Evolutionary conservation across 2,113 vertebrate species (phyloP).

Genomic region (Osmerus eperlanus): DNA sequence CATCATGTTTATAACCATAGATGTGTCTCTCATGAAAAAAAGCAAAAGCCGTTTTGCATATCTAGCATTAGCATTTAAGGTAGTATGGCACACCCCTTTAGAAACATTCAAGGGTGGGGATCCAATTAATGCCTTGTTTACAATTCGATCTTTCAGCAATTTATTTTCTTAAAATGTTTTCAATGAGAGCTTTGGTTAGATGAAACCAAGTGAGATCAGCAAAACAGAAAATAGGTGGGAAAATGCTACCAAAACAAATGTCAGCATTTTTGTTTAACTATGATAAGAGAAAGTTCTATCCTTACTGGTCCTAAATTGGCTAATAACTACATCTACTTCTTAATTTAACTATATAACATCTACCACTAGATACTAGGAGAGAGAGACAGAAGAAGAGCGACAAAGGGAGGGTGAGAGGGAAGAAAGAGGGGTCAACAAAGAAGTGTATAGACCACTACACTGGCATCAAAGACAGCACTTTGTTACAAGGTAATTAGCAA

Average conservation of each 20-base stretch:
- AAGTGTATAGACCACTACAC: conserved; percentile 76
- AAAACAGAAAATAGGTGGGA: conserved; percentile 43
- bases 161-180: conserved; percentile 71
- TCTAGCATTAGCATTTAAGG: conserved; percentile 99
- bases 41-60: conserved; percentile 94
- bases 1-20: conserved; percentile 81
- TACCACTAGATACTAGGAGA: conserved; percentile 88
- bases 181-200: conserved; percentile 98
- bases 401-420: conserved; percentile 46
- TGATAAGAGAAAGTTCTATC: conserved; percentile 93
- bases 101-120: conserved; percentile 85
- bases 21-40: conserved; percentile 86
- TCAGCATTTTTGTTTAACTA: conserved; percentile 71
- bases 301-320: conserved; percentile 94
- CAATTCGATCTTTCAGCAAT: conserved; percentile 73
- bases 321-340: conserved; percentile 86
- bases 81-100: conserved; percentile 97
- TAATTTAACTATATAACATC: conserved; percentile 88
- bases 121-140: conserved; percentile 86
- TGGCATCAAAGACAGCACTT: conserved; percentile 87
- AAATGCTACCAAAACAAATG: conserved; percentile 77
- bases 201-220: conserved; percentile 89
- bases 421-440: conserved; percentile 40
- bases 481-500: conserved; percentile 76
- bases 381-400: conserved; percentile 71